These are phyloP conservation scores for Alectura lathami DNA, from an alignment of 2,113 vertebrate species.

Conservation along the genomic window DNA sequence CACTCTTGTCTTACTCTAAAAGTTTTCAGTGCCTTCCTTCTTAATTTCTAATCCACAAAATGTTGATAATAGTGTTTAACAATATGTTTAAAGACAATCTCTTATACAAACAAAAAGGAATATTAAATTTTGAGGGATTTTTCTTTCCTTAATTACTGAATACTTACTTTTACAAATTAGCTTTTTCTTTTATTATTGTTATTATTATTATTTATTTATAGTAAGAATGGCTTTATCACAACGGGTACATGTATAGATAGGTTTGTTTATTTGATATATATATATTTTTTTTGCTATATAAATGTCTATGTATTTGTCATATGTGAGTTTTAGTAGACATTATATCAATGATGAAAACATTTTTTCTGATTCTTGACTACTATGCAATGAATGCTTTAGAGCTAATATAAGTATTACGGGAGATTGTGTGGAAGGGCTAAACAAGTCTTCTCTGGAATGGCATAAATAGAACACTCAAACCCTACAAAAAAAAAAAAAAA, in stretches of 20 bases:
- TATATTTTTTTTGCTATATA: neutral
- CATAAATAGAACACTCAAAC: neutral
- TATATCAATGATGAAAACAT: neutral
- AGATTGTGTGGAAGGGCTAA: neutral
- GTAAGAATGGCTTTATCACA: neutral
- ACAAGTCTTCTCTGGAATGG: neutral
- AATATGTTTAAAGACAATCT: neutral
- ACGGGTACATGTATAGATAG: neutral
- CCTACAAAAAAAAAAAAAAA: neutral
- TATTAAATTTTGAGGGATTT: neutral
- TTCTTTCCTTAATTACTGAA: neutral
- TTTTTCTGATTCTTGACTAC: neutral
- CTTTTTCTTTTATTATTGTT: neutral
- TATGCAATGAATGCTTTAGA: neutral
- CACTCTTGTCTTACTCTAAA: neutral
- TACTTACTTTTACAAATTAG: neutral
- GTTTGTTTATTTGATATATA: fast-evolving
- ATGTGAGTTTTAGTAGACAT: neutral
- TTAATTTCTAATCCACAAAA: neutral
- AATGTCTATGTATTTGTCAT: neutral
- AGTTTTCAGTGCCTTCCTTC: neutral
- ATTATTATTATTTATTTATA: neutral
- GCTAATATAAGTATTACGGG: neutral
- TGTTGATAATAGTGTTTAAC: neutral
- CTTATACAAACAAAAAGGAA: neutral